Conservation (phyloP, 1,140 invertebrate genomes). For the Zophobas atratus region DNA sequence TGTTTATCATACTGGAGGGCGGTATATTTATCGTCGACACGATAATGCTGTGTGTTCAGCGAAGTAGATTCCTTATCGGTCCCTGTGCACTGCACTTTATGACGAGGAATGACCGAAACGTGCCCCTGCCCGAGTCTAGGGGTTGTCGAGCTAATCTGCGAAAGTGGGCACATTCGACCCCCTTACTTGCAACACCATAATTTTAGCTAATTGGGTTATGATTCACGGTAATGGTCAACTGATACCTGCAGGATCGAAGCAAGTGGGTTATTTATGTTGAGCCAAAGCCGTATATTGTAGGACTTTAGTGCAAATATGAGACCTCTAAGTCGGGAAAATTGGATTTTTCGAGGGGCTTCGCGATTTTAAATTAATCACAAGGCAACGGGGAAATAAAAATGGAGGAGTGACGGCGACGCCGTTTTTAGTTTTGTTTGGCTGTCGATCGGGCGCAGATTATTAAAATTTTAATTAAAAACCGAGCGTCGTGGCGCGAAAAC, state of each 20-base stretch:
- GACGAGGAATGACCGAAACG: slow-evolving; percentile 51
- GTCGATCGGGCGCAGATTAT: no score
- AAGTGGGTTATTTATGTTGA: slow-evolving; percentile 45
- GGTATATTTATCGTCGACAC: slow-evolving; percentile 36
- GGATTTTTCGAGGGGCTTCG: slow-evolving; percentile 29
- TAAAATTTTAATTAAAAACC: no score
- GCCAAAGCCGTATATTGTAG: slow-evolving; percentile 41
- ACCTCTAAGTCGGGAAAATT: slow-evolving; percentile 40
- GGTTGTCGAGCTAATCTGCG: slow-evolving; percentile 51
- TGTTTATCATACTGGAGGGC: slow-evolving; percentile 47
- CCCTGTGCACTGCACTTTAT: slow-evolving; percentile 46
- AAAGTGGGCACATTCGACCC: slow-evolving; percentile 30
- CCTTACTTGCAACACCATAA: slow-evolving; percentile 30
- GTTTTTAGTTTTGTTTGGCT: neutral
- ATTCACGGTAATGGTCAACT: slow-evolving; percentile 48
- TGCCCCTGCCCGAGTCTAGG: slow-evolving; percentile 48
- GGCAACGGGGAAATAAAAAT: slow-evolving; percentile 6
- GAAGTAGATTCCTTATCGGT: slow-evolving; percentile 47
- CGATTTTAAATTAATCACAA: slow-evolving; percentile 32
- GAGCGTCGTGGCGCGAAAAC: no score
- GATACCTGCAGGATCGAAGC: slow-evolving; percentile 44
- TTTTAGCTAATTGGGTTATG: slow-evolving; percentile 47
- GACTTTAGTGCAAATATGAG: slow-evolving; percentile 44
- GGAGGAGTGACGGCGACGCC: neutral
- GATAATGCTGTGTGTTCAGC: slow-evolving; percentile 52